These are phyloP conservation scores for Nesogale talazaci DNA, from an alignment of 2,113 vertebrate genomes.

Conservation along the genomic window DNA sequence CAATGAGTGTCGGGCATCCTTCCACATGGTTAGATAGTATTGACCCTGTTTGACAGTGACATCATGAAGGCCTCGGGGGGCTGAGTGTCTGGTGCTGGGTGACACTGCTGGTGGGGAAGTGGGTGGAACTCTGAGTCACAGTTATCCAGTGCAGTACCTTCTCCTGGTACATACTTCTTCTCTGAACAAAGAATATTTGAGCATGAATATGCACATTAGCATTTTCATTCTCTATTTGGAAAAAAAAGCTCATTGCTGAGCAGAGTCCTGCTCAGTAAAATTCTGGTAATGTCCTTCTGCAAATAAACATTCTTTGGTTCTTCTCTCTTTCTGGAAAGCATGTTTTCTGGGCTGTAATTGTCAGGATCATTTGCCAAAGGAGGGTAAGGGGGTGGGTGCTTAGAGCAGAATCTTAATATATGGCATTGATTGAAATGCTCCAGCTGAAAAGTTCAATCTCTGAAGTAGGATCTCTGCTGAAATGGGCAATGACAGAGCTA, in stretches of 20 bases:
- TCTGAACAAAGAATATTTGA: slow-evolving; percentile 62
- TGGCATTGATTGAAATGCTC: not conserved
- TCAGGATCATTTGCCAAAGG: not conserved
- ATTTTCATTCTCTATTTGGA: slow-evolving; percentile 53
- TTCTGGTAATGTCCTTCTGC: not conserved
- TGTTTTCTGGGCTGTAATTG: accelerated
- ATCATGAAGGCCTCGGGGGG: slow-evolving; percentile 3
- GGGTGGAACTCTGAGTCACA: not conserved
- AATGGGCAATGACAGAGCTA: not conserved
- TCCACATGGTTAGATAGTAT: not conserved
- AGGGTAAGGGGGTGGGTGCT: not conserved
- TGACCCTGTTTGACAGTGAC: not conserved
- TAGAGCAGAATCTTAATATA: not conserved
- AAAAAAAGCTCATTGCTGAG: slow-evolving; percentile 39
- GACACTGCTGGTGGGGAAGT: not conserved
- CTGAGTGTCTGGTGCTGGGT: slow-evolving; percentile 54
- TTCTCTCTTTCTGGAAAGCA: not conserved
- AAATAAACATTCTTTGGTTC: not conserved
- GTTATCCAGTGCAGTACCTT: not conserved
- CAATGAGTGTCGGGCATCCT: not conserved
- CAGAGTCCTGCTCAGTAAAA: not conserved
- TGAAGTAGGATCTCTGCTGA: not conserved
- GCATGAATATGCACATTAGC: slow-evolving; percentile 46
- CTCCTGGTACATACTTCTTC: slow-evolving; percentile 19
- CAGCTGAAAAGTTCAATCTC: not conserved